A percentile compares a stretch with the other conserved stretches of the same genome.
Conservation (phyloP, 2,888 invertebrate genomes). For the Axea sp. region DNA sequence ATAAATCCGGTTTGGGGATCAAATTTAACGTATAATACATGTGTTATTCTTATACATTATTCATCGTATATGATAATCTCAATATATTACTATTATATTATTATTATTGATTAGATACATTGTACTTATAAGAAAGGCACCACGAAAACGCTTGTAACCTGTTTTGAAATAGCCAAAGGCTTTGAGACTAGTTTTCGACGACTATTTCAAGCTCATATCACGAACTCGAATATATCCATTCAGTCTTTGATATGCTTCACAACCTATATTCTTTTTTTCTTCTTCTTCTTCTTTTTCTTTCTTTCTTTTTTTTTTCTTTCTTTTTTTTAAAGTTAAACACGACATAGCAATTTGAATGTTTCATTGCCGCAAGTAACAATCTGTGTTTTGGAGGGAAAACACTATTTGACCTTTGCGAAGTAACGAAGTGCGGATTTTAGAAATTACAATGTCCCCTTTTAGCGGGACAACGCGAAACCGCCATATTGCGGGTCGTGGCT, state of each 20-base stretch:
- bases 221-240: conserved; percentile 70
- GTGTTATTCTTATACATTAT: conserved; percentile 60
- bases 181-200: conserved; percentile 68
- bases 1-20: conserved; percentile 30
- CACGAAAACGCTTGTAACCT: conserved; percentile 73
- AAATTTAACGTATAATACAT: conserved; percentile 48
- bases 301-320: background rate
- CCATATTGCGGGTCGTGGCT: conserved; percentile 32
- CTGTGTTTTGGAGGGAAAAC: conserved; percentile 27
- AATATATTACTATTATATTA: conserved; percentile 41
- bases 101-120: conserved; percentile 65
- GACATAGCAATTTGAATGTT: no score
- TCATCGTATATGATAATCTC: conserved; percentile 56
- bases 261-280: conserved; percentile 65
- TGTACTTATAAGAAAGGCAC: conserved; percentile 74
- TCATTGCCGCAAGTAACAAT: no score
- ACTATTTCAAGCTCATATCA: conserved; percentile 74
- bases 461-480: conserved; percentile 7
- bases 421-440: conserved; percentile 16
- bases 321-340: no score
- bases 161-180: conserved; percentile 62
- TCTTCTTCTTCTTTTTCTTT: background rate
- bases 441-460: conserved; percentile 20
- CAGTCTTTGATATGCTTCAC: conserved; percentile 77
- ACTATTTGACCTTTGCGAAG: conserved; percentile 27